Base-by-base conservation (phyloP, 1,140 invertebrate genomes). In the Leptopilina clavipes region DNA sequence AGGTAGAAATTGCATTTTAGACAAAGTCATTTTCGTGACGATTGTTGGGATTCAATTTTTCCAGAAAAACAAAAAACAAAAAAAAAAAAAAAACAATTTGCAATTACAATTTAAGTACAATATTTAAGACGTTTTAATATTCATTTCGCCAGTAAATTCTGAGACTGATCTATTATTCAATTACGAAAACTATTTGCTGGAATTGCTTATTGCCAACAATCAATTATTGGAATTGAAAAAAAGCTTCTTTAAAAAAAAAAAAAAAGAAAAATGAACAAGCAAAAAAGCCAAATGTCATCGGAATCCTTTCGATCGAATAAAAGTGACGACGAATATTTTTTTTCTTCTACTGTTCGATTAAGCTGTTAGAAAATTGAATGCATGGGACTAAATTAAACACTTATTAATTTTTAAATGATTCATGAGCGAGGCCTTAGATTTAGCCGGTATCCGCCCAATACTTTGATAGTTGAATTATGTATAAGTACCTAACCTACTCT, bases 401-500 rank as follows among this genome's bases (percentile, higher is more conserved):
- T 37, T 79, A 81, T 82, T 79, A 85, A 81, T 84, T 87, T n/a
- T 86, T 82, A 86, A 82, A 73, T 84, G 82, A 88, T 89, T 89
- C 78, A 88, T 88, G 86, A 90, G 89, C 80, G 89, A 90, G 89
- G 89, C 89, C 89, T 90, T 90, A 90, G 89, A 85, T 87, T 85
- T 90, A 90, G 88, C 89, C 85, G 85, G 85, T 88, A 90, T 90
- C 89, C 89, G 89, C 89, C 89, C 89, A 89, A 88, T 81, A 52
- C n/a, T 52, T 52, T 52, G 48, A 52, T 52, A 85, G 81, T 85
- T 84, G 81, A 85, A 82, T 76, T 78, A 82, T 78, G 40, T 72
- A 75, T 70, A 75, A 74, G 72, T 73, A 78, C 59, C 54, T 52
- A 76, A 2, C 70, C 82, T 86, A 86, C 79, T 78, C 78, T 82